Conservation (phyloP, 1,140 invertebrate genomes). For the Trissolcus basalis region DNA sequence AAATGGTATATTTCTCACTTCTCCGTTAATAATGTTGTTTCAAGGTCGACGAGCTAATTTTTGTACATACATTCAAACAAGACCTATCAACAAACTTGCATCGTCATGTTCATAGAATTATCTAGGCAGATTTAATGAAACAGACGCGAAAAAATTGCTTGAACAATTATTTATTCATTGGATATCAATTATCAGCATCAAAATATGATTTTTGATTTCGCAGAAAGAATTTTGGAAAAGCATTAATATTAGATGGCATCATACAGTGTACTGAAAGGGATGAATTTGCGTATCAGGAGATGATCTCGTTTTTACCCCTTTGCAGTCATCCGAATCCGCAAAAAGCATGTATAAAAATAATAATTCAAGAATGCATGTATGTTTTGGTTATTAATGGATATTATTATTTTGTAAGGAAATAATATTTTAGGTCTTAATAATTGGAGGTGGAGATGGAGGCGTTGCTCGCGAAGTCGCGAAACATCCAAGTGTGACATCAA, state of each 20-base stretch:
- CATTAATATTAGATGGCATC: slow-evolving; percentile 94
- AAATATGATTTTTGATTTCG: slow-evolving; percentile 48
- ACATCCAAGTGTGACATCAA: slow-evolving; percentile 90
- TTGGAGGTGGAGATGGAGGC: slow-evolving; percentile 98
- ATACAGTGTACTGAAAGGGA: slow-evolving; percentile 98
- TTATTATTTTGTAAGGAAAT: not conserved
- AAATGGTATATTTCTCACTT: no score
- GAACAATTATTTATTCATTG: no score
- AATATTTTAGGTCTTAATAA: slow-evolving; percentile 85
- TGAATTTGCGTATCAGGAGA: slow-evolving; percentile 99
- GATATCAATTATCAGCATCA: no score
- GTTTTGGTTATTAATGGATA: not conserved
- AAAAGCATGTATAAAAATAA: slow-evolving; percentile 79
- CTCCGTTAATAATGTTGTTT: no score
- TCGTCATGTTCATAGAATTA: no score
- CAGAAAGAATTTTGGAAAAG: slow-evolving; percentile 91
- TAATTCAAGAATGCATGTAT: not conserved
- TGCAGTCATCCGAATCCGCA: slow-evolving; percentile 93
- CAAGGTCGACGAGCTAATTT: no score
- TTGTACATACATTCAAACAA: no score
- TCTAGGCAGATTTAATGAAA: no score
- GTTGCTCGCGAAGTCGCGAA: slow-evolving; percentile 96
- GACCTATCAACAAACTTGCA: no score
- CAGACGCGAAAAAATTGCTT: no score
- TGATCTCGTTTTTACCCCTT: slow-evolving; percentile 96